Evolutionary conservation across 2,113 vertebrate species (phyloP).

Genomic region (Aviceda subcristata): DNA sequence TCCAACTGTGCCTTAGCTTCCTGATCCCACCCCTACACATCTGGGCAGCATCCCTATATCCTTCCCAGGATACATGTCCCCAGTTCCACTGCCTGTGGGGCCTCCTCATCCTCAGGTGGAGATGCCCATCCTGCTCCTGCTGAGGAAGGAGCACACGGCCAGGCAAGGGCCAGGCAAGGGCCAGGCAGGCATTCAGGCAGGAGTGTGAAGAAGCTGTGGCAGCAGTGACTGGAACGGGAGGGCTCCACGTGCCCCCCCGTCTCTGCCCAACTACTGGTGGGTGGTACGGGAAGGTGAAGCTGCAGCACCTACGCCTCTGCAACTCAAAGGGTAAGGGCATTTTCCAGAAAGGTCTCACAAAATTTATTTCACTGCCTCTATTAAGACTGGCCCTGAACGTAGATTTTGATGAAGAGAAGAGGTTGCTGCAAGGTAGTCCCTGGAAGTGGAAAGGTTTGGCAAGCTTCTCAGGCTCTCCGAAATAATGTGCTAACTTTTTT

Average conservation of each 20-base stretch:
- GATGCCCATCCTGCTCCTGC: background rate
- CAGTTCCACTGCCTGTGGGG: background rate
- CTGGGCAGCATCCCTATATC: background rate
- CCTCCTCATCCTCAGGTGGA: background rate
- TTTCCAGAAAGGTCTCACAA: background rate
- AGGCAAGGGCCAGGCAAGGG: too few species aligned
- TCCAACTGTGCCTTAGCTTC: background rate
- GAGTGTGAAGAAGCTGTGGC: background rate
- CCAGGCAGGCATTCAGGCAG: background rate
- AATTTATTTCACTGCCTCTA: background rate
- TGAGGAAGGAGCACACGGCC: background rate
- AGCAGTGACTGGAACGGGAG: too few species aligned
- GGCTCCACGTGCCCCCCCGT: background rate
- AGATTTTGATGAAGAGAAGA: background rate
- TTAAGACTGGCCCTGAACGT: background rate
- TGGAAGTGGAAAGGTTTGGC: background rate
- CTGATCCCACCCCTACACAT: background rate
- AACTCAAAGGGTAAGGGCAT: background rate
- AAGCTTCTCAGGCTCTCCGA: background rate
- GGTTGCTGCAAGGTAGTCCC: background rate
- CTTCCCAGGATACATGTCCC: background rate
- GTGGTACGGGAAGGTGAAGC: background rate
- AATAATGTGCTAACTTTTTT: background rate
- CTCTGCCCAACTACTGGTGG: background rate
- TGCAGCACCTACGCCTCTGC: background rate